phyloP scores from a whole-genome alignment of 2,888 invertebrate species.

The Phragmatobia fuliginosa region DNA sequence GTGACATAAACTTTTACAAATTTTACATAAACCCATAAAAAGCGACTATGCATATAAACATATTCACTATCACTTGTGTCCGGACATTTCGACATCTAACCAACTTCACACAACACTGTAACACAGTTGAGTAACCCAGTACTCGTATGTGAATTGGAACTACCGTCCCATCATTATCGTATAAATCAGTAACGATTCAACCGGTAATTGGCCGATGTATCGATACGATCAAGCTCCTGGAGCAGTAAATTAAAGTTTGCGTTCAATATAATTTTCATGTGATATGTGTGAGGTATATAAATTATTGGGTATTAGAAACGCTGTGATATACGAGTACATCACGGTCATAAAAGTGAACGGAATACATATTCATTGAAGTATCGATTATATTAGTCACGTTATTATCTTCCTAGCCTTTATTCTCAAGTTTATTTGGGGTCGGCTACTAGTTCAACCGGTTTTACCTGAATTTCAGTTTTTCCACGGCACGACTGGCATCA shows the following conservation, averaged over 20 bases:
- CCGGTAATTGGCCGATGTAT: conserved; percentile 63
- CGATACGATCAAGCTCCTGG: conserved; percentile 58
- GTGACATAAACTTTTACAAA: no score
- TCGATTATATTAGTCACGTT: conserved; percentile 7
- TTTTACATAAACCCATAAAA: not conserved
- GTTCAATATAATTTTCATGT: conserved; percentile 62
- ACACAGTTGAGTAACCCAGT: conserved; percentile 47
- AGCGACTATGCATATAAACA: not conserved
- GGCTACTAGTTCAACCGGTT: no score
- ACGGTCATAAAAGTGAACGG: conserved; percentile 39
- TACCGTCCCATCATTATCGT: conserved; percentile 76
- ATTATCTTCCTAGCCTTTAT: no score
- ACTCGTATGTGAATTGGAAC: conserved; percentile 48
- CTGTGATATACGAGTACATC: conserved; percentile 53
- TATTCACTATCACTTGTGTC: not conserved
- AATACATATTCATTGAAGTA: conserved; percentile 39
- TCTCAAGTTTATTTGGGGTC: no score
- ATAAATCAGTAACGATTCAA: conserved; percentile 76
- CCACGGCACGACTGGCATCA: no score
- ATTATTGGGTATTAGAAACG: conserved; percentile 53
- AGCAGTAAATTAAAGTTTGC: conserved; percentile 58
- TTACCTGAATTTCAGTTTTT: no score
- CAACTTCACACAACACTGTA: conserved; percentile 22
- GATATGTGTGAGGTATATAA: conserved; percentile 64
- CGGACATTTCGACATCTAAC: not conserved